Conservation (phyloP, 2,888 invertebrate species). For the Diloba caeruleocephala region DNA sequence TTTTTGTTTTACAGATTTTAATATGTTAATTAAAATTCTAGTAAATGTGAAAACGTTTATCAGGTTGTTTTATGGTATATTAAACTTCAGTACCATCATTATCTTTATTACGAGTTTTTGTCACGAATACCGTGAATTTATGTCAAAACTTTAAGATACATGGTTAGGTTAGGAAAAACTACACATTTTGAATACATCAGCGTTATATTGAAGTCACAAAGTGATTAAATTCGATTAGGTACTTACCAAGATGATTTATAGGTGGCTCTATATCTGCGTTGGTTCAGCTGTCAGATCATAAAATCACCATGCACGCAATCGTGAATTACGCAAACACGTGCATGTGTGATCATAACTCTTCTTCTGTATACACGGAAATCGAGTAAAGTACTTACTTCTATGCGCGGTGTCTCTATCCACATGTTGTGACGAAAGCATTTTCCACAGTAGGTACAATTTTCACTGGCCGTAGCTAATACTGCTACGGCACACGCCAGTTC, state of each 20-base stretch:
- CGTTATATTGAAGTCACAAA: neutral
- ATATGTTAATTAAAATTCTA: constrained; percentile 9
- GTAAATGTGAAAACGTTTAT: constrained; percentile 3
- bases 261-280: constrained; percentile 6
- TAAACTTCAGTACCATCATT: constrained; percentile 19
- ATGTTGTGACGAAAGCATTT: constrained; percentile 75
- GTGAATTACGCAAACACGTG: constrained; percentile 12
- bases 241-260: constrained; percentile 24
- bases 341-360: constrained; percentile 7
- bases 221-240: constrained; percentile 33
- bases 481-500: constrained; percentile 61
- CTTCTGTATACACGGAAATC: constrained; percentile 13
- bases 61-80: constrained; percentile 24
- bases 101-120: constrained; percentile 6
- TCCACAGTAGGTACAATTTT: constrained; percentile 73
- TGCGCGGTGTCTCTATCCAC: constrained; percentile 12
- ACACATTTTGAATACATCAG: neutral
- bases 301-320: constrained; percentile 23
- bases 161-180: neutral
- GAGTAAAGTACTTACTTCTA: constrained; percentile 14
- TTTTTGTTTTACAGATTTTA: constrained; percentile 3
- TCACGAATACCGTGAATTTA: constrained; percentile 1
- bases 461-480: constrained; percentile 42
- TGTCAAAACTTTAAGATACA: neutral
- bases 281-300: constrained; percentile 8